Evolutionary conservation across 2,888 invertebrate genomes (phyloP).

Genomic region (Boloria euphrosyne): DNA sequence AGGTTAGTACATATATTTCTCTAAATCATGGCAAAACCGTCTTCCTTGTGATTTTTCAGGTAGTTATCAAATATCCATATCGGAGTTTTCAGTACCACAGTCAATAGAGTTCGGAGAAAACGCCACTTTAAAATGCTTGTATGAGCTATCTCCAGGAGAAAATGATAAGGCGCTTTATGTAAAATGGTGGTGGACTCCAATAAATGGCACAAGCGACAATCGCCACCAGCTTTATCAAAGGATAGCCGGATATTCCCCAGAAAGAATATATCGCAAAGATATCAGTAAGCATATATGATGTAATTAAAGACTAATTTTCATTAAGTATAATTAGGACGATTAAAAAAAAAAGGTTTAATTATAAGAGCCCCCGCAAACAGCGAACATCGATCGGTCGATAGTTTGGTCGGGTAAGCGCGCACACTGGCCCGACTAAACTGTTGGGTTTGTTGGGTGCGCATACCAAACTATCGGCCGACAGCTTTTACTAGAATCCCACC

Average conservation of each 20-base stretch:
- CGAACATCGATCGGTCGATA: too few relatives aligned
- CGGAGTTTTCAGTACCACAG: conserved; percentile 62
- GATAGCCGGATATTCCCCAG: conserved; percentile 47
- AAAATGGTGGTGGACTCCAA: conserved; percentile 70
- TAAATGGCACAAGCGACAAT: conserved; percentile 46
- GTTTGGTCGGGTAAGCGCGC: too few relatives aligned
- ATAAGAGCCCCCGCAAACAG: too few relatives aligned
- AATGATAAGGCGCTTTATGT: conserved; percentile 50
- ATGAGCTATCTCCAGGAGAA: conserved; percentile 47
- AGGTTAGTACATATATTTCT: not conserved
- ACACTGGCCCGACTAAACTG: too few relatives aligned
- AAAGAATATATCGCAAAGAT: conserved; percentile 46
- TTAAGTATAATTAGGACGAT: not conserved
- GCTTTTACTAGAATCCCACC: too few relatives aligned
- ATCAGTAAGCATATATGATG: conserved; percentile 48
- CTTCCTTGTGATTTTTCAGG: conserved; percentile 50
- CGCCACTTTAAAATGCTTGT: conserved; percentile 57
- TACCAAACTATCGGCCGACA: too few relatives aligned
- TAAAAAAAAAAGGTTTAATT: too few relatives aligned
- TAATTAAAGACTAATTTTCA: not conserved
- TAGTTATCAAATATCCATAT: conserved; percentile 61
- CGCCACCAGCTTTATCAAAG: conserved; percentile 60
- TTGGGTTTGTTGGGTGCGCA: too few relatives aligned
- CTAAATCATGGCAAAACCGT: not conserved
- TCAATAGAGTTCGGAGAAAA: conserved; percentile 53